Evolutionary conservation across 2,797 vertebrate species (phyloP), one percentile per base, ranked within the genome.

Genomic region (Hoplostethus mediterraneus): DNA sequence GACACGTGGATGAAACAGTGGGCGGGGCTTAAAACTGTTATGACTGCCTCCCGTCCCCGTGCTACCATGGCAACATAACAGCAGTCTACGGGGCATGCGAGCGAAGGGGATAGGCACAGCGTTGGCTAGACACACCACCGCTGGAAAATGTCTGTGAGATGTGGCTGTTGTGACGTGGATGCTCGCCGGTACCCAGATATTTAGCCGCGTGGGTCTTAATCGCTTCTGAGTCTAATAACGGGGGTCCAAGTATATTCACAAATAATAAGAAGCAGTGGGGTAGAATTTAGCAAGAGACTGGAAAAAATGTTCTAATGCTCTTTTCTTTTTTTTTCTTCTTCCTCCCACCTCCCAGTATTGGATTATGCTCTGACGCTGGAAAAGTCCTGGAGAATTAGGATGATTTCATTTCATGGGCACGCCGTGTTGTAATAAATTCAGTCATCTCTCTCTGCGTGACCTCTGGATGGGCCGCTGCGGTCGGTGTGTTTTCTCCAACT

Each of bases 31-130:
- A 45, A 40, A 40, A 67, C 67, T 73, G 68, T 75, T 71, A 65
- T 57, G 63, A 71, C 55, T 63, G 42, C 71, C 63, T 60, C 73
- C 63, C 33, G 5, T n/a, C n/a, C 44, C 65, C 25, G 5, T 10
- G 70, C 36, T 42, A 40, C 83, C 84, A 81, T 87, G 84, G 77
- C 66, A 86, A 88, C 82, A 42, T 72, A 87, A 89, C 80, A 87
- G 49, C 53, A 36, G 61, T 72, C 71, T 65, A 63, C 47, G 73
- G 51, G 51, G 49, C 53, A 80, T 73, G 75, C 60, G 78, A 78
- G 79, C 62, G 65, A 68, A 28, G 49, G 63, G 45, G 14, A 38
- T 60, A 36, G 2, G 57, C 28, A 62, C 56, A 9, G 45, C 13
- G 28, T 11, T 42, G 25, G n/a, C 11, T 30, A n/a, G 57, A 14